Percentiles rank a stretch among this genome's conserved stretches.
Conservation (phyloP, 2,888 invertebrate species). For the Phaedon cochleariae region DNA sequence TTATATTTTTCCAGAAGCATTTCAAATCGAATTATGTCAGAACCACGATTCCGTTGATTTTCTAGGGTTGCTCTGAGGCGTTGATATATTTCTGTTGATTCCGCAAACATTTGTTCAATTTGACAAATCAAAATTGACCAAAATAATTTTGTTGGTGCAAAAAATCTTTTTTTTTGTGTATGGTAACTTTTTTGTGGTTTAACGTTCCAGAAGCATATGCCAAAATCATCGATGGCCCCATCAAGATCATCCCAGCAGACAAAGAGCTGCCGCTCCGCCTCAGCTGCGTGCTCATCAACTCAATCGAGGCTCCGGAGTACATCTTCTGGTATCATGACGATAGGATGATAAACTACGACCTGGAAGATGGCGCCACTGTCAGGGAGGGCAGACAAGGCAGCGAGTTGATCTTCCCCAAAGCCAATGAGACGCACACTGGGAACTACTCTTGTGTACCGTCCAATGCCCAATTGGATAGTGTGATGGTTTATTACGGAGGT, state of each 20-base stretch:
- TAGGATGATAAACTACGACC: slow-evolving; percentile 86
- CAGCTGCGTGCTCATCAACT: slow-evolving; percentile 74
- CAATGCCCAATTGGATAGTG: slow-evolving; percentile 78
- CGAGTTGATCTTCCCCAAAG: slow-evolving; percentile 63
- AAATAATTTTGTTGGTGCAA: too few species aligned
- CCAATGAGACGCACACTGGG: slow-evolving; percentile 73
- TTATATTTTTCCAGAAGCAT: too few species aligned
- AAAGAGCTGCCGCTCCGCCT: slow-evolving; percentile 73
- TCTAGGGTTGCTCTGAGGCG: too few species aligned
- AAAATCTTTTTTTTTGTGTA: too few species aligned
- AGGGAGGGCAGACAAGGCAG: slow-evolving; percentile 63
- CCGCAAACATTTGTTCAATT: too few species aligned
- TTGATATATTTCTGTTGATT: too few species aligned
- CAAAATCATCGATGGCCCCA: slow-evolving; percentile 72
- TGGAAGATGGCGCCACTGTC: slow-evolving; percentile 68
- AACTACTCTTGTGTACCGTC: slow-evolving; percentile 85
- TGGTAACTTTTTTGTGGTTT: slow-evolving; percentile 1
- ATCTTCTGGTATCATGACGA: slow-evolving; percentile 87
- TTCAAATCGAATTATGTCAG: too few species aligned
- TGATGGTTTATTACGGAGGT: slow-evolving; percentile 63
- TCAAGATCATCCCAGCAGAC: slow-evolving; percentile 34
- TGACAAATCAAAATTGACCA: too few species aligned
- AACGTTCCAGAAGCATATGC: slow-evolving; percentile 71
- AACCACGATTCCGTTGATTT: too few species aligned
- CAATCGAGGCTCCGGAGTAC: slow-evolving; percentile 75